These are phyloP conservation scores for Leucoptera coffeella DNA, from an alignment of 2,888 invertebrate species.

Conservation along the genomic window DNA sequence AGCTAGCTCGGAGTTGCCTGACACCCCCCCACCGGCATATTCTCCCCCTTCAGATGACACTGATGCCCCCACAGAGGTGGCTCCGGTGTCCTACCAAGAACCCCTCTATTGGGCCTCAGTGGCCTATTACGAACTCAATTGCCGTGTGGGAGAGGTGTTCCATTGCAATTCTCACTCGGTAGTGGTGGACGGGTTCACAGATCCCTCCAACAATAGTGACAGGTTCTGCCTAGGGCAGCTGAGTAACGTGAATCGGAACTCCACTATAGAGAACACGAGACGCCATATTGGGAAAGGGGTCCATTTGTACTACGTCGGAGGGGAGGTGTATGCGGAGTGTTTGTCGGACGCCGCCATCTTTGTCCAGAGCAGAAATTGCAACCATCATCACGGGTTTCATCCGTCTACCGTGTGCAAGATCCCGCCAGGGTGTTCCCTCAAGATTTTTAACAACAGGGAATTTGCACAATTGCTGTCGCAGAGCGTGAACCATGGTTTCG, in stretches of 20 bases:
- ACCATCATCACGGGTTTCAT: slow-evolving; percentile 97
- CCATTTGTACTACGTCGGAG: slow-evolving; percentile 91
- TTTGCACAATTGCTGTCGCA: slow-evolving; percentile 94
- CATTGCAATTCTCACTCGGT: slow-evolving; percentile 88
- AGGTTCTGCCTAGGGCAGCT: slow-evolving; percentile 96
- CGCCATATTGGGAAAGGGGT: slow-evolving; percentile 97
- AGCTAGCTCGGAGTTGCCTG: slow-evolving; percentile 66
- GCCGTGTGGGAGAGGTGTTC: slow-evolving; percentile 95
- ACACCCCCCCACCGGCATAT: slow-evolving; percentile 94
- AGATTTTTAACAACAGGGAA: slow-evolving; percentile 98
- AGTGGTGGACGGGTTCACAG: slow-evolving; percentile 97
- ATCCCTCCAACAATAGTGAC: slow-evolving; percentile 93
- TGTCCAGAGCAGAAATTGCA: slow-evolving; percentile 97
- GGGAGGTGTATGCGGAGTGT: slow-evolving; percentile 97
- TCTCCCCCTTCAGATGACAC: slow-evolving; percentile 82
- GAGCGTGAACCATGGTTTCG: slow-evolving; percentile 96
- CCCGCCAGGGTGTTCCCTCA: slow-evolving; percentile 91
- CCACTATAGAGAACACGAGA: slow-evolving; percentile 96
- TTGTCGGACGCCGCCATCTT: slow-evolving; percentile 96
- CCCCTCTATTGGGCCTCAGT: slow-evolving; percentile 97
- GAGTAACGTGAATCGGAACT: slow-evolving; percentile 97
- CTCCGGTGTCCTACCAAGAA: slow-evolving; percentile 86
- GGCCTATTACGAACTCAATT: slow-evolving; percentile 97
- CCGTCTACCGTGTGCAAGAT: slow-evolving; percentile 99
- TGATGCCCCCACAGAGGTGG: slow-evolving; percentile 67